Conservation (phyloP, 1,140 invertebrate species). For the Centruroides sculpturatus region DNA sequence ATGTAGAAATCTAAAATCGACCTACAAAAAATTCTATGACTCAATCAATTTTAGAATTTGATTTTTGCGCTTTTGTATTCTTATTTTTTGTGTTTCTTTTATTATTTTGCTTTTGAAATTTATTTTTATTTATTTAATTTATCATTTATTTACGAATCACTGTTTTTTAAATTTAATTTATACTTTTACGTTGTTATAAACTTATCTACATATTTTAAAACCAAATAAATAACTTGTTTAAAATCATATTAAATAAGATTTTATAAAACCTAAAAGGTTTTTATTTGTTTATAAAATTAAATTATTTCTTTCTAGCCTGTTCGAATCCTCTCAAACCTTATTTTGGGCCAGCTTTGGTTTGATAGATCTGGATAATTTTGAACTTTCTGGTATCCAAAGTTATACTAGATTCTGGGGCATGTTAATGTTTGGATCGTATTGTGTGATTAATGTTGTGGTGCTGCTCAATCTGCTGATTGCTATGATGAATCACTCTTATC, state of each 20-base stretch:
- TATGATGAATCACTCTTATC: slow-evolving; percentile 99
- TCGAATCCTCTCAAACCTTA: slow-evolving; percentile 89
- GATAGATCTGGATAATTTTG: slow-evolving; percentile 87
- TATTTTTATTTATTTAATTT: no score
- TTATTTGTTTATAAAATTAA: not conserved
- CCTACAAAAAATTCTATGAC: no score
- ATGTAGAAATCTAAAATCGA: no score
- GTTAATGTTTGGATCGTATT: slow-evolving; percentile 92
- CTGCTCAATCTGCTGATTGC: slow-evolving; percentile 92
- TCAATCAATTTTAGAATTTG: no score
- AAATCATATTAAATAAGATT: not conserved
- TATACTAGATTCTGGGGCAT: slow-evolving; percentile 88
- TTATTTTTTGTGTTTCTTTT: no score
- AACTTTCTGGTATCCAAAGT: slow-evolving; percentile 78
- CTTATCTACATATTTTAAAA: no score
- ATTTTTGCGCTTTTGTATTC: no score
- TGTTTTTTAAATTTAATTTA: no score
- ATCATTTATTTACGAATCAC: no score
- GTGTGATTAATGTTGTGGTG: slow-evolving; percentile 93
- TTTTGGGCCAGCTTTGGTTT: slow-evolving; percentile 97
- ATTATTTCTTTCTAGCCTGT: slow-evolving; percentile 49
- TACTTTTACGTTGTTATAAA: no score
- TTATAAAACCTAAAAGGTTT: not conserved
- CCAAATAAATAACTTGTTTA: no score
- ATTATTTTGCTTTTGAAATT: no score